These are phyloP conservation scores for Timandra comae DNA, from an alignment of 2,888 invertebrate species.

Conservation along the genomic window DNA sequence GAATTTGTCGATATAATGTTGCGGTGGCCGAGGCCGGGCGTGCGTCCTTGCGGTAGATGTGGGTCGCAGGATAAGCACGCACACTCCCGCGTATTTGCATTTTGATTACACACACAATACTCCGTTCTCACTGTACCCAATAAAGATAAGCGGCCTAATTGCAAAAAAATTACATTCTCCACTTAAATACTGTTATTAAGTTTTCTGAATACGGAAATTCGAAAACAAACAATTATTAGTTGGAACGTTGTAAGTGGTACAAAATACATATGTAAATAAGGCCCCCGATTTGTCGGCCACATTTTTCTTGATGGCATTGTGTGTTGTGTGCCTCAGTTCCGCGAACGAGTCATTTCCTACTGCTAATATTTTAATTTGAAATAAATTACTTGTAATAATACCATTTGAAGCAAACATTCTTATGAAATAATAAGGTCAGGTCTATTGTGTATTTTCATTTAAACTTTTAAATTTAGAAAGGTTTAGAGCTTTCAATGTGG, in stretches of 20 bases:
- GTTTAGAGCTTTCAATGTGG: no score
- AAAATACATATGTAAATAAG: no score
- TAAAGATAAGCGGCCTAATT: slow-evolving; percentile 50
- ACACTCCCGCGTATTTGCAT: slow-evolving; percentile 64
- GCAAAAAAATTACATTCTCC: slow-evolving; percentile 47
- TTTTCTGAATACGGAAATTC: slow-evolving; percentile 19
- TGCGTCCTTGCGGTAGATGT: slow-evolving; percentile 67
- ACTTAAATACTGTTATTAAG: slow-evolving; percentile 27
- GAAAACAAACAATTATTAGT: slow-evolving; percentile 2
- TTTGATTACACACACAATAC: slow-evolving; percentile 54
- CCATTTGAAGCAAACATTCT: neutral
- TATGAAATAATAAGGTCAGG: no score
- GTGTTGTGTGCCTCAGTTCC: no score
- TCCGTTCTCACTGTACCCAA: slow-evolving; percentile 34
- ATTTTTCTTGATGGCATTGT: neutral
- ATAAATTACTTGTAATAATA: neutral
- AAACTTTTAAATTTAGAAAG: no score
- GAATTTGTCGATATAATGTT: slow-evolving; percentile 33
- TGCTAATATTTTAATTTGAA: no score
- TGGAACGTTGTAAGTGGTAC: no score
- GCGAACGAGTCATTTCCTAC: no score
- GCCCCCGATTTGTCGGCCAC: neutral
- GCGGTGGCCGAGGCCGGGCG: slow-evolving; percentile 37
- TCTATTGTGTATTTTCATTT: no score
- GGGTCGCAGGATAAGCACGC: slow-evolving; percentile 66